These are phyloP conservation scores for Graphium colonna DNA, from an alignment of 2,888 invertebrate species.

Conservation along the genomic window DNA sequence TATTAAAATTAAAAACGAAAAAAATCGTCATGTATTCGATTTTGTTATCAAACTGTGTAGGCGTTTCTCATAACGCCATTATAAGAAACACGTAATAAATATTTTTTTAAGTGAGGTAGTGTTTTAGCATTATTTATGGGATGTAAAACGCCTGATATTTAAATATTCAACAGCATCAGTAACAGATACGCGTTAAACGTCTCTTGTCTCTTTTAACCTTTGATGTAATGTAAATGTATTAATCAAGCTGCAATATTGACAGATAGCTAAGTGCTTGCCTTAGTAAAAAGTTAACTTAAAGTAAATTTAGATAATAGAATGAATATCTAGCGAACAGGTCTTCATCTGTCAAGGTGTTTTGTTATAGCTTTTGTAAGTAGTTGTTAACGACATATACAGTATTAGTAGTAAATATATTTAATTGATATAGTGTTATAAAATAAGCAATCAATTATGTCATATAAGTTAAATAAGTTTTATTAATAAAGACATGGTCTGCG, in stretches of 20 bases:
- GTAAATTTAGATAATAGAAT: neutral
- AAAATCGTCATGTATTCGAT: too few relatives aligned
- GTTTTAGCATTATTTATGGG: neutral
- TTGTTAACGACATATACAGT: too few relatives aligned
- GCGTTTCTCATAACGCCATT: neutral
- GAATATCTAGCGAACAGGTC: too few relatives aligned
- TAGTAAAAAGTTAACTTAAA: neutral
- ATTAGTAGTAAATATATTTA: too few relatives aligned
- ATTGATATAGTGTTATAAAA: too few relatives aligned
- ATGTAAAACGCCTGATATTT: neutral
- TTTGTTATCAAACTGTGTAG: too few relatives aligned
- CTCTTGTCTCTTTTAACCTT: neutral
- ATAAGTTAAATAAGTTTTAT: too few relatives aligned
- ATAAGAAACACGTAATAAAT: neutral
- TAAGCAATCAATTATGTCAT: too few relatives aligned
- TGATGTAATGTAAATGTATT: slow-evolving; percentile 8
- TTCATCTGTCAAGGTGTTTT: too few relatives aligned
- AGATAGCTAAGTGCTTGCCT: slow-evolving; percentile 3
- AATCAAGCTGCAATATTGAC: slow-evolving; percentile 6
- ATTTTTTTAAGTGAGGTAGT: neutral
- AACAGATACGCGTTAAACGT: neutral
- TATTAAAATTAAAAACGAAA: too few relatives aligned
- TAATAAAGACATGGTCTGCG: too few relatives aligned
- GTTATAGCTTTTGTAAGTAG: too few relatives aligned
- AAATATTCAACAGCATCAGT: neutral